Percentiles rank a stretch among this genome's conserved stretches.
phyloP scores from a whole-genome alignment of 2,797 vertebrate species.

The Tapirus indicus region DNA sequence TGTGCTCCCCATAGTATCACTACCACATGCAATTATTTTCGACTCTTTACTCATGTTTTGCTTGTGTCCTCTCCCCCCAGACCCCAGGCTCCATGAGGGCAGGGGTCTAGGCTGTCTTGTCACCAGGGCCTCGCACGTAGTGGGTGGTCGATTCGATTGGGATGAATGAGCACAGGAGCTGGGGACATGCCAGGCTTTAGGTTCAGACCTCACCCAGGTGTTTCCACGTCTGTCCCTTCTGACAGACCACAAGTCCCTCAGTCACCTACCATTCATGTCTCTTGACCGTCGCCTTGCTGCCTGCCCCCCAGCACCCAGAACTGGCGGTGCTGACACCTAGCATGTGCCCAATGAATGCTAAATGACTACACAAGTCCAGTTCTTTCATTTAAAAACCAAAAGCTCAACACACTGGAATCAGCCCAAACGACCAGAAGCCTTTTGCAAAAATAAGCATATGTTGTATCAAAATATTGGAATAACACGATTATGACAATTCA shows the following conservation, averaged over 20 bases:
- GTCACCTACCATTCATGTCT: neutral
- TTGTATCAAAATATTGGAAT: slow-evolving; percentile 81
- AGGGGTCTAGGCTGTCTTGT: neutral
- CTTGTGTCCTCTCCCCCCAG: neutral
- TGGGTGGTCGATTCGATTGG: neutral
- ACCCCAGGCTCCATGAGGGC: neutral
- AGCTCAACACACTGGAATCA: slow-evolving; percentile 56
- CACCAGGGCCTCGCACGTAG: neutral
- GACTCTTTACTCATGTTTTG: neutral
- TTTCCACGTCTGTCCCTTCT: neutral
- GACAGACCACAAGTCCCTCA: neutral
- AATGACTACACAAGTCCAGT: neutral
- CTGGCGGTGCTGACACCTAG: neutral
- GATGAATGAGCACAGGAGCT: neutral
- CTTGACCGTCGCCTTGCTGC: neutral
- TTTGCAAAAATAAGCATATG: slow-evolving; percentile 79
- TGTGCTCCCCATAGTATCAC: accelerated
- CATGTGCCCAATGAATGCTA: neutral
- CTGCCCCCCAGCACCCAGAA: neutral
- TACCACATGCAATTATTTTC: neutral
- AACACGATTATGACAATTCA: slow-evolving; percentile 75
- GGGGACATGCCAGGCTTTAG: neutral
- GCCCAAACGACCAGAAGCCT: slow-evolving; percentile 79
- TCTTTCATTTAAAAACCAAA: slow-evolving; percentile 58
- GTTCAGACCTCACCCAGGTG: neutral